Percentiles rank a stretch among this genome's conserved stretches.
These are phyloP conservation scores for Sardina pilchardus DNA, from an alignment of 2,113 vertebrate genomes.

Conservation along the genomic window DNA sequence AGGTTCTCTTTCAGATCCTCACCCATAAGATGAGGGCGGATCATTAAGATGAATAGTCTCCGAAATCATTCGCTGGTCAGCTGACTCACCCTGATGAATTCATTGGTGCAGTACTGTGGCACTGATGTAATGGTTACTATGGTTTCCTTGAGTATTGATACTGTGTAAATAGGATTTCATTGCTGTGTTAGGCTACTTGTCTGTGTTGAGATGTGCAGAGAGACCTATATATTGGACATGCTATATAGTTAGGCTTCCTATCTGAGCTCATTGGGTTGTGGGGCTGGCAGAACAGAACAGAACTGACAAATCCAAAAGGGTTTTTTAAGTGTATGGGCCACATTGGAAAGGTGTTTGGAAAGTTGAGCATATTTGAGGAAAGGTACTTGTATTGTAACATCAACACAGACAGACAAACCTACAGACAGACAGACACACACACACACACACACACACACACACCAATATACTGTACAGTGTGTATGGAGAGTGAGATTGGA, in stretches of 20 bases:
- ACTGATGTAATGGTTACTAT: background rate
- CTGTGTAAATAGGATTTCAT: background rate
- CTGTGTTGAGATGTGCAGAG: too few relatives aligned
- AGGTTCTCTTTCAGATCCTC: background rate
- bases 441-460: background rate
- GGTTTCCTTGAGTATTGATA: background rate
- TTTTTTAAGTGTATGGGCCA: too few relatives aligned
- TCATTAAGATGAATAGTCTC: background rate
- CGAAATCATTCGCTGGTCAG: background rate
- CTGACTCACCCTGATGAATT: background rate
- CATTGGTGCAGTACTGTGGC: background rate
- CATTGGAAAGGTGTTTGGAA: background rate
- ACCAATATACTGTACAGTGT: slow-evolving; percentile 27
- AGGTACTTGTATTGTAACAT: background rate
- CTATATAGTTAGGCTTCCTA: too few relatives aligned
- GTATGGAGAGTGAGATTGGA: slow-evolving; percentile 15
- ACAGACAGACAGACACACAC: background rate
- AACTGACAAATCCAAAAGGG: too few relatives aligned
- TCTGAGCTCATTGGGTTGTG: background rate
- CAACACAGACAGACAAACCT: background rate
- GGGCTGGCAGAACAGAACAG: too few relatives aligned
- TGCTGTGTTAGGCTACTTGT: too few relatives aligned
- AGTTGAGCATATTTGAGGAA: too few relatives aligned
- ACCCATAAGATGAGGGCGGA: background rate
- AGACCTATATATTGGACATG: too few relatives aligned